phyloP scores from a whole-genome alignment of 2,797 vertebrate genomes.

The Hybognathus amarus region DNA sequence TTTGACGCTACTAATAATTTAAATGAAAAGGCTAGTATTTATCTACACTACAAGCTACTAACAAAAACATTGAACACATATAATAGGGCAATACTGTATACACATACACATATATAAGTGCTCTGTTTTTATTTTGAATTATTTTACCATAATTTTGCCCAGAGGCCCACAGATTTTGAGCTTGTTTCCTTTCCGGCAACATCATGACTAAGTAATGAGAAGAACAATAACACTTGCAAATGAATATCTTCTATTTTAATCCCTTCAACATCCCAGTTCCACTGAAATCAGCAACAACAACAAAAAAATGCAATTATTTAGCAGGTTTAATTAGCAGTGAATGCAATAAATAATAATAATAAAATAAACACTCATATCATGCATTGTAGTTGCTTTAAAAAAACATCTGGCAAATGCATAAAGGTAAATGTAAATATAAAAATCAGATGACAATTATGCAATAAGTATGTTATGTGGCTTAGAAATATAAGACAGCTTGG shows the following conservation, averaged over 20 bases:
- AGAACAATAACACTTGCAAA: not conserved
- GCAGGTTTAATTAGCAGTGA: not conserved
- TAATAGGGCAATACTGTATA: not conserved
- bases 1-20: not conserved
- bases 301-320: not conserved
- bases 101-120: no score
- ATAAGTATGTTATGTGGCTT: not conserved
- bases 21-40: not conserved
- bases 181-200: not conserved
- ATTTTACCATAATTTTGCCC: not conserved
- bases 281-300: not conserved
- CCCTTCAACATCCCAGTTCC: not conserved
- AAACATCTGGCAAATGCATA: not conserved
- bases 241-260: constrained; percentile 5
- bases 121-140: not conserved
- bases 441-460: not conserved
- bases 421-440: not conserved
- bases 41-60: not conserved
- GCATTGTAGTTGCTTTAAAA: not conserved
- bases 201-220: constrained; percentile 6
- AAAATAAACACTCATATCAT: not conserved
- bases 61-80: not conserved
- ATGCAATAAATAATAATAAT: no score
- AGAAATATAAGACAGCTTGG: not conserved
- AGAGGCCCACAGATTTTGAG: not conserved